These are phyloP conservation scores for Lacanobia oleracea DNA, from an alignment of 2,888 invertebrate species.

Conservation along the genomic window DNA sequence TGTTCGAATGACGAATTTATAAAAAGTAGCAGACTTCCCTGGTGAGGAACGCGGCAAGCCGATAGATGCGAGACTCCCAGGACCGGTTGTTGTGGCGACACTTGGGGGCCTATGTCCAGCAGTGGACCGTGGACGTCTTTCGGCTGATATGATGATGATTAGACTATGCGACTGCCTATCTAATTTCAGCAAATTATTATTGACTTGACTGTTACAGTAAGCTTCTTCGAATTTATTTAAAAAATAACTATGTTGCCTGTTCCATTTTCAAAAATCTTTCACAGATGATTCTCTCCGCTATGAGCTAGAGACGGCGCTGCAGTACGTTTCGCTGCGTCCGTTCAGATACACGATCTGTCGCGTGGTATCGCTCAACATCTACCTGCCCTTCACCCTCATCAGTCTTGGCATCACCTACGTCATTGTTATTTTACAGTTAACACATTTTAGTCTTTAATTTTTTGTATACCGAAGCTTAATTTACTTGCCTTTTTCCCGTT, in stretches of 20 bases:
- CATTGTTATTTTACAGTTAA: slow-evolving; percentile 24
- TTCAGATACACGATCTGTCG: slow-evolving; percentile 43
- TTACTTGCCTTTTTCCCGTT: no score
- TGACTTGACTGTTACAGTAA: neutral
- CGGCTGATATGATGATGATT: no score
- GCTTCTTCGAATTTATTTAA: neutral
- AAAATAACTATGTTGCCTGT: no score
- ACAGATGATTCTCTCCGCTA: slow-evolving; percentile 54
- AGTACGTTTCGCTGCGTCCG: slow-evolving; percentile 56
- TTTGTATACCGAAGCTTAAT: no score
- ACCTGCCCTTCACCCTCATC: slow-evolving; percentile 28
- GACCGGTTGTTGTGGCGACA: no score
- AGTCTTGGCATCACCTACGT: slow-evolving; percentile 33
- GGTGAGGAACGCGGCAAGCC: no score
- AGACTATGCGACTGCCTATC: neutral
- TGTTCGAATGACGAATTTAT: no score
- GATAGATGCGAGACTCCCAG: no score
- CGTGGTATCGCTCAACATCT: slow-evolving; percentile 32
- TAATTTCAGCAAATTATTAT: neutral
- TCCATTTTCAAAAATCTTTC: neutral
- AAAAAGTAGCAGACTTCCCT: no score
- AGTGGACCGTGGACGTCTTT: no score
- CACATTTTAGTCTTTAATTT: neutral
- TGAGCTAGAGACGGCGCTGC: slow-evolving; percentile 43
- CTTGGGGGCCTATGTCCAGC: no score